Conservation (phyloP, 1,140 invertebrate genomes). For the Sesamia nonagrioides region DNA sequence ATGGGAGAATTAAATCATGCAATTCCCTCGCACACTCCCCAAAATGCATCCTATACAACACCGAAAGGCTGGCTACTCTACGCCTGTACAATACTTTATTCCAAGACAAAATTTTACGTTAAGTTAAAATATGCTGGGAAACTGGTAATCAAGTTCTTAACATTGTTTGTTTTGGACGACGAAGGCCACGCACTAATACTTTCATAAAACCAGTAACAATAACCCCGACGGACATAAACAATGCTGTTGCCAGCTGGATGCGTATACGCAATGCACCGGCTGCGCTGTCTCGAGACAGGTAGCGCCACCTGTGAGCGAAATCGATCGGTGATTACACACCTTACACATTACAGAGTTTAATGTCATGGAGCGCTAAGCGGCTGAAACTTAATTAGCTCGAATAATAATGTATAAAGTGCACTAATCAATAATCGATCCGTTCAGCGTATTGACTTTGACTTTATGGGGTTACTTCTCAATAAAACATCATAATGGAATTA, state of each 20-base stretch:
- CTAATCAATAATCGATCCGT: neutral
- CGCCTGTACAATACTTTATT: too few species aligned
- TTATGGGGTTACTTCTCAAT: neutral
- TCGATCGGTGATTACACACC: neutral
- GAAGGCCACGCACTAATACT: slow-evolving; percentile 34
- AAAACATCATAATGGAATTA: slow-evolving; percentile 3
- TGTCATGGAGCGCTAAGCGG: neutral
- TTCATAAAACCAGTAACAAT: slow-evolving; percentile 20
- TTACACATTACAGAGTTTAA: neutral
- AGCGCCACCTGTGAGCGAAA: slow-evolving; percentile 37
- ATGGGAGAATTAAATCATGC: too few species aligned
- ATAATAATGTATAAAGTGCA: slow-evolving; percentile 23
- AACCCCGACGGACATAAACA: slow-evolving; percentile 24
- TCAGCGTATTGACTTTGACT: neutral
- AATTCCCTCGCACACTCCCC: too few species aligned
- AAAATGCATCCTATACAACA: too few species aligned
- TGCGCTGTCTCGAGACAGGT: slow-evolving; percentile 17
- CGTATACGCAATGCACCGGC: slow-evolving; percentile 21
- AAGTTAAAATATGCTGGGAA: neutral
- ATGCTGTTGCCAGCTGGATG: slow-evolving; percentile 23
- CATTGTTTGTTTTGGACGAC: slow-evolving; percentile 1
- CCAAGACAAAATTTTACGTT: neutral
- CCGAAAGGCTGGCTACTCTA: too few species aligned
- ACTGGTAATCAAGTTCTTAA: slow-evolving; percentile 12
- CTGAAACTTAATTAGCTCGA: neutral